A percentile compares a stretch with the other conserved stretches of the same genome.
These are phyloP conservation scores for Laspeyria flexula DNA, from an alignment of 2,888 invertebrate genomes.

Conservation along the genomic window DNA sequence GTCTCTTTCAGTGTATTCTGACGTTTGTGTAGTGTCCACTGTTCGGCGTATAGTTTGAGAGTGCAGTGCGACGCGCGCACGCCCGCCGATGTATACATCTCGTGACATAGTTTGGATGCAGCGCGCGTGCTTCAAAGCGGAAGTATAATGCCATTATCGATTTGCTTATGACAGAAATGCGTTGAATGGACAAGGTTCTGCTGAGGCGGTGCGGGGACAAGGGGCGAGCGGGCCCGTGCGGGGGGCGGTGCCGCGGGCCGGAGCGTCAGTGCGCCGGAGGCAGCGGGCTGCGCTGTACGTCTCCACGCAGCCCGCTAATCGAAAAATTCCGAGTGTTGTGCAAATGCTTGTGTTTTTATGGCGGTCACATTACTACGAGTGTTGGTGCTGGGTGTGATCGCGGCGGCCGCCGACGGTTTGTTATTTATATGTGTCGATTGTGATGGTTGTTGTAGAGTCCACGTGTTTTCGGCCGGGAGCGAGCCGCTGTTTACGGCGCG, in stretches of 20 bases:
- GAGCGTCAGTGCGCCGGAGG: conserved; percentile 72
- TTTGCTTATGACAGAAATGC: conserved; percentile 85
- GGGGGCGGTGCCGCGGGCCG: conserved; percentile 44
- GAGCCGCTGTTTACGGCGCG: conserved; percentile 77
- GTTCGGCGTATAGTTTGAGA: conserved; percentile 15
- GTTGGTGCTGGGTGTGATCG: conserved; percentile 84
- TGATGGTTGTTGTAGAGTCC: conserved; percentile 56
- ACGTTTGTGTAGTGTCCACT: conserved; percentile 21
- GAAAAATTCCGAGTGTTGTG: conserved; percentile 79
- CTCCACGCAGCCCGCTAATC: conserved; percentile 80
- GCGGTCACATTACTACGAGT: conserved; percentile 92
- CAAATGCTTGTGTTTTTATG: conserved; percentile 92
- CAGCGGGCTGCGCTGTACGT: conserved; percentile 75
- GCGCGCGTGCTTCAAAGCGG: conserved; percentile 79
- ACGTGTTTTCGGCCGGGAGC: conserved; percentile 71
- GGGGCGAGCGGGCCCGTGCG: conserved; percentile 40
- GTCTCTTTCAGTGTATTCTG: conserved; percentile 26
- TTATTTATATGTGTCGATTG: conserved; percentile 55
- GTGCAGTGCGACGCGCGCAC: conserved; percentile 10
- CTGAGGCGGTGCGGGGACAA: conserved; percentile 45
- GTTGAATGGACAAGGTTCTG: conserved; percentile 78
- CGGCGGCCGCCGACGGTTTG: conserved; percentile 81
- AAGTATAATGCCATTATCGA: conserved; percentile 85
- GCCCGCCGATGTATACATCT: conserved; percentile 50
- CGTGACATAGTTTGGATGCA: conserved; percentile 77